Percentiles rank a stretch among this genome's conserved stretches.
These are phyloP conservation scores for Sitta carolinensis DNA, from an alignment of 2,797 vertebrate species.

Conservation along the genomic window DNA sequence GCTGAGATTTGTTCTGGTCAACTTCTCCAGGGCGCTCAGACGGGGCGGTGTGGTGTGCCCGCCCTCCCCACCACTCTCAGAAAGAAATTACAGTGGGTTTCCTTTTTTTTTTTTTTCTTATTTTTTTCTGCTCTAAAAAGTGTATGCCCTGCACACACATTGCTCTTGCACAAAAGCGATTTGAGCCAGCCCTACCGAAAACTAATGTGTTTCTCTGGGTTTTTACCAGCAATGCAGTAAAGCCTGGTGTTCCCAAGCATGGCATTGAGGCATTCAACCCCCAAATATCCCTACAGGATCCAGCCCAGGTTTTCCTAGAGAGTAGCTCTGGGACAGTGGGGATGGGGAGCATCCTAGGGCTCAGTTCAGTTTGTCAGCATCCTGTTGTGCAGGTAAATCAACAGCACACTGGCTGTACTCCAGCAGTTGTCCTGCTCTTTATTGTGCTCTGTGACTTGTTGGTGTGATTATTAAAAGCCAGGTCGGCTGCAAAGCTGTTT, in stretches of 20 bases:
- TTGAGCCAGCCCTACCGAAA: rapidly evolving
- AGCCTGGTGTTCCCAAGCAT: background rate
- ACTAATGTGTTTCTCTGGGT: background rate
- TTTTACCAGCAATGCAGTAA: background rate
- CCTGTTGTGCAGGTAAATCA: background rate
- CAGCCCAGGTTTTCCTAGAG: background rate
- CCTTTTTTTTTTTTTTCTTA: background rate
- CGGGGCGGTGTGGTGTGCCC: rapidly evolving
- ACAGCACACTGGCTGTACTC: background rate
- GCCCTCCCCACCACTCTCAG: background rate
- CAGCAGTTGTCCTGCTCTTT: background rate
- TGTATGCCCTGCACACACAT: background rate
- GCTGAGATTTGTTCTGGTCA: conserved; percentile 68
- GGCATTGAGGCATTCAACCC: background rate
- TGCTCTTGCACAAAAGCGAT: background rate
- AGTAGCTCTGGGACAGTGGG: rapidly evolving
- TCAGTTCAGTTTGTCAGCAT: background rate
- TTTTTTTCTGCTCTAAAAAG: background rate
- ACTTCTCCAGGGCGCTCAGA: background rate
- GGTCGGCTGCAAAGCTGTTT: background rate
- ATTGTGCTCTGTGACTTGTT: background rate
- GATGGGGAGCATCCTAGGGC: background rate
- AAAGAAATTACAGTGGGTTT: background rate
- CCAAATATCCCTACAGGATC: background rate
- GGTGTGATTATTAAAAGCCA: conserved; percentile 2